Evolutionary conservation across 2,113 vertebrate species (phyloP).

Genomic region (Tautogolabrus adspersus): DNA sequence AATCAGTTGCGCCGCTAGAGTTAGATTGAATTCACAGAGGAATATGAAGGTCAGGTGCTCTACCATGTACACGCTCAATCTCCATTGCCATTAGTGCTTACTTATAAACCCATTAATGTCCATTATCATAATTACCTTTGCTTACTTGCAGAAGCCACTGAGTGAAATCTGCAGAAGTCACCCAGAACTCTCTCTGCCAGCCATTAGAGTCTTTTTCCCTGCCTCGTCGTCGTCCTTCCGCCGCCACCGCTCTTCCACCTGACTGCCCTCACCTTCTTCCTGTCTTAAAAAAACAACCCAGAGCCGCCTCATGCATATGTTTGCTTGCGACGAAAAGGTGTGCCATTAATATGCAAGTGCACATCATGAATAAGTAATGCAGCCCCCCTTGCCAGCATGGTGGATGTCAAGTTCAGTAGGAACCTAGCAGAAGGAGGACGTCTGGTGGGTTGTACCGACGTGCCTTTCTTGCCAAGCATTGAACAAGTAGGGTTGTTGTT

Average conservation of each 20-base stretch:
- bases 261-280: slow-evolving; percentile 64
- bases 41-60: slow-evolving; percentile 75
- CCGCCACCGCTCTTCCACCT: slow-evolving; percentile 68
- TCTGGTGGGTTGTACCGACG: slow-evolving; percentile 14
- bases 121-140: slow-evolving; percentile 76
- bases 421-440: slow-evolving; percentile 41
- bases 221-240: slow-evolving; percentile 24
- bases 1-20: slow-evolving; percentile 30
- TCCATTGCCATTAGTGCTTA: slow-evolving; percentile 67
- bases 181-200: slow-evolving; percentile 29
- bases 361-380: slow-evolving; percentile 80
- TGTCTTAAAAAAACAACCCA: slow-evolving; percentile 71
- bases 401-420: slow-evolving; percentile 64
- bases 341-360: slow-evolving; percentile 82
- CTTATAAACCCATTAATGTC: slow-evolving; percentile 78
- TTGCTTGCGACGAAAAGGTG: slow-evolving; percentile 76
- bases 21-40: slow-evolving; percentile 46
- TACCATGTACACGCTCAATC: slow-evolving; percentile 57
- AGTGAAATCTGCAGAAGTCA: slow-evolving; percentile 51
- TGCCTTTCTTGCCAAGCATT: slow-evolving; percentile 13
- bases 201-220: slow-evolving; percentile 41
- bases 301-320: slow-evolving; percentile 78
- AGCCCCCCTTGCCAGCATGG: slow-evolving; percentile 1
- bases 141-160: slow-evolving; percentile 53
- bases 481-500: slow-evolving; percentile 50